Percentiles rank a stretch among this genome's conserved stretches.
phyloP scores from a whole-genome alignment of 2,797 vertebrate genomes.

The Morelia viridis region DNA sequence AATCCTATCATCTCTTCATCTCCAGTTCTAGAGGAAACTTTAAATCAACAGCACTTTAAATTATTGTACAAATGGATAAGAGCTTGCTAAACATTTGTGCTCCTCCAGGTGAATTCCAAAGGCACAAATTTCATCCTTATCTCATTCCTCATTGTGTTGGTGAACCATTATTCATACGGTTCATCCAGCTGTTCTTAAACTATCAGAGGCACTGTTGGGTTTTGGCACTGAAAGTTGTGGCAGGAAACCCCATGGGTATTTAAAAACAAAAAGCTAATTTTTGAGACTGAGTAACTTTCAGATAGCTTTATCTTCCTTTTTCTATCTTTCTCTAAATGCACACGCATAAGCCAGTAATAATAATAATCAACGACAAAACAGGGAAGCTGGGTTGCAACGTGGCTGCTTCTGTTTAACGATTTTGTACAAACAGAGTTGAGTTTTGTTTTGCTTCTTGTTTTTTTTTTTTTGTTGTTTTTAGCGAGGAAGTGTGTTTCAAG shows the following conservation, averaged over 20 bases:
- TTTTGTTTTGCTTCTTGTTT: background rate
- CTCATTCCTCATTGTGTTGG: background rate
- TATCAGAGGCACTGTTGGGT: background rate
- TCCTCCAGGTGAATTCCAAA: background rate
- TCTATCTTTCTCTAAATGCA: background rate
- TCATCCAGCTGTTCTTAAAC: background rate
- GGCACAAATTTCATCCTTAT: background rate
- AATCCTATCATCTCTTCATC: background rate
- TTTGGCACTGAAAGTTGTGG: background rate
- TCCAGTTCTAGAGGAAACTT: background rate
- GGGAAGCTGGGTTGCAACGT: background rate
- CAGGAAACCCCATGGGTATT: rapidly evolving
- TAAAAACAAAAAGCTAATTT: background rate
- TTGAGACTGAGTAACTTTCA: background rate
- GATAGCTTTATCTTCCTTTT: background rate
- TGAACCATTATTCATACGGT: background rate
- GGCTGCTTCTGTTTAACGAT: background rate
- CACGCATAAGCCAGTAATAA: background rate
- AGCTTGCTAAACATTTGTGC: background rate
- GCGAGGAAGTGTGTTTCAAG: slow-evolving; percentile 4
- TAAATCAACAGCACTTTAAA: background rate
- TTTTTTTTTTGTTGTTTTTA: too few species aligned
- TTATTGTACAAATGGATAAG: background rate
- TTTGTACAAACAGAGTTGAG: background rate
- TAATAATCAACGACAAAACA: background rate